Conservation (phyloP, 2,113 vertebrate genomes). For the Nycticryphes semicollaris region DNA sequence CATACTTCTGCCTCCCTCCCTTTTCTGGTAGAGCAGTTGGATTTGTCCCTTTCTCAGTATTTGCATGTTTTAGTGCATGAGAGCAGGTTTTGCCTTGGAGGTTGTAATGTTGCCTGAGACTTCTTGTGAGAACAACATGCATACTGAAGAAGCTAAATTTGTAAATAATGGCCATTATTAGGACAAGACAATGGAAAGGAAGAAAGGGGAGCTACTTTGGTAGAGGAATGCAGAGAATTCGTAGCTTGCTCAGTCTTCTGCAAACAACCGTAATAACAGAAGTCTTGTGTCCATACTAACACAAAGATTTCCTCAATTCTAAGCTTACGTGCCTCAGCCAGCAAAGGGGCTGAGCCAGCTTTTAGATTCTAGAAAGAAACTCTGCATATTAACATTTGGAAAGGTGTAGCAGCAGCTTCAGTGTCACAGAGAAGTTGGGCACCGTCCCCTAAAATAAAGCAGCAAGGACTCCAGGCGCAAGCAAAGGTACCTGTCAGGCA, state of each 20-base stretch:
- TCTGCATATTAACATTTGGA: not conserved
- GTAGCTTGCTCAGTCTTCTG: not conserved
- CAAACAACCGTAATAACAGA: too few species aligned
- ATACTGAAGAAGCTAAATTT: not conserved
- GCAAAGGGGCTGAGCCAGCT: not conserved
- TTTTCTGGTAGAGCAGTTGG: not conserved
- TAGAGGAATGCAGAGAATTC: not conserved
- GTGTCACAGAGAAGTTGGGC: not conserved
- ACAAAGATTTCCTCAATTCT: not conserved
- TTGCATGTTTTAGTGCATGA: not conserved
- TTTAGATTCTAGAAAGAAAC: not conserved
- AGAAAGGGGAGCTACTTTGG: not conserved
- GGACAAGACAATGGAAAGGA: not conserved
- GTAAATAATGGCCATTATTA: not conserved
- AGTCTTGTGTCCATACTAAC: too few species aligned
- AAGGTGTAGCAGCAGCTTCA: not conserved
- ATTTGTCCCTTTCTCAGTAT: not conserved
- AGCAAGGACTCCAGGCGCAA: not conserved
- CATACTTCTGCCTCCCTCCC: not conserved
- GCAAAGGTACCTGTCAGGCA: not conserved
- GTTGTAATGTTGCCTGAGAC: not conserved
- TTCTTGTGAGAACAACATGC: not conserved
- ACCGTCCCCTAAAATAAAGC: not conserved
- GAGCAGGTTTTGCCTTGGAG: not conserved
- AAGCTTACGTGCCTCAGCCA: not conserved